Base-by-base conservation (phyloP, 2,113 vertebrate species). In the Alligator sinensis region DNA sequence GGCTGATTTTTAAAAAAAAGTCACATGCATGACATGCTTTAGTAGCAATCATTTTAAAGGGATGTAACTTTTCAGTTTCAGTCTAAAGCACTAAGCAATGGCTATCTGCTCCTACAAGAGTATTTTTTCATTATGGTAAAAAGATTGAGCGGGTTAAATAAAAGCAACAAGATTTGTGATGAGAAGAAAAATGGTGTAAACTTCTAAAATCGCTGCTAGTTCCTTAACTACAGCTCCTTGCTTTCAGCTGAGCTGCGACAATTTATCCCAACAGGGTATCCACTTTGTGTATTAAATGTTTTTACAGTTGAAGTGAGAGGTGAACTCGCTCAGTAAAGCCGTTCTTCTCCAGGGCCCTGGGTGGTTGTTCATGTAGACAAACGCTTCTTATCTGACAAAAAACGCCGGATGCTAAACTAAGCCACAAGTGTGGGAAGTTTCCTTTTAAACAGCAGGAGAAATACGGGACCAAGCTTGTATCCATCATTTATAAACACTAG, bases 251-350 rank as follows among this genome's bases (percentile, higher is more conserved):
- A 16, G 17, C 8, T 30, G 11, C 4, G 15, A 70, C 28, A 66
- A 22, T 9, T 74, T 38, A 60, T 24, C 7, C 9, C 28, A 77
- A 74, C 77, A 58, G n/a, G 57, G 34, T 25, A 72, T 6, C 80
- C 62, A 1, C 25, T 63, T 80, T 60, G n/a, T 34, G 18, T 68
- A 9, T 68, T 70, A 70, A 12, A 17, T 30, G n/a, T 11, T 24
- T 4, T 24, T n/a, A 3, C 5, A 34, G 6, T 1, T 34, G 27
- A 82, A 82, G 18, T 0, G 13, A 82, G 81, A 60, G 0, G 0
- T 7, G 16, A 68, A 58, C 22, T 2, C 22, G 4, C 9, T 0
- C 66, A 58, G 47, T 47, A 47, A 28, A 77, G 28, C 1, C 79
- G 9, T 28, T 22, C 24, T 38, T 54, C 11, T 24, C 38, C 68